phyloP scores from a whole-genome alignment of 2,113 vertebrate genomes.

The Malaclemys terrapin region DNA sequence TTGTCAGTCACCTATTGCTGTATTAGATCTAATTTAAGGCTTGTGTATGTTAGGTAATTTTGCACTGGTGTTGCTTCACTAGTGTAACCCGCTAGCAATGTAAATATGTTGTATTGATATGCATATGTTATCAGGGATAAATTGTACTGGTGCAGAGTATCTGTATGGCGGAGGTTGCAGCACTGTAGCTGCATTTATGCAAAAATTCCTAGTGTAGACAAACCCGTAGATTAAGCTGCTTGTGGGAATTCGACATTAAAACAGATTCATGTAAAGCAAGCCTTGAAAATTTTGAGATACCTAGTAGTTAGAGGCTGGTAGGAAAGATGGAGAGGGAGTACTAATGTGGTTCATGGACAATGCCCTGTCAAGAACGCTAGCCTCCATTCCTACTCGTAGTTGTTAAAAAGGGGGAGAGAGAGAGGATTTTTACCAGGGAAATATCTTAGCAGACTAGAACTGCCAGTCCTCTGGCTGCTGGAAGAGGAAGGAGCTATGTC shows the following conservation, averaged over 20 bases:
- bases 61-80: not conserved
- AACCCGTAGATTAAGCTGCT: not conserved
- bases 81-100: not conserved
- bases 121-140: not conserved
- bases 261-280: not conserved
- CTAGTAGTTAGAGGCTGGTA: not conserved
- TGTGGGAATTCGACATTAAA: not conserved
- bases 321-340: slow-evolving; percentile 48
- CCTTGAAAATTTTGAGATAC: not conserved
- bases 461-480: no score
- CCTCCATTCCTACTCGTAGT: not conserved
- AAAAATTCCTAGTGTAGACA: not conserved
- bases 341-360: not conserved
- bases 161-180: no score
- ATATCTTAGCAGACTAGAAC: no score
- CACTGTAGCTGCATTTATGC: no score
- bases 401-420: not conserved
- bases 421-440: no score
- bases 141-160: not conserved
- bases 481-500: not conserved
- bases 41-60: not conserved
- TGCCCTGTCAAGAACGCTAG: not conserved
- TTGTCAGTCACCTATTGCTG: slow-evolving; percentile 1
- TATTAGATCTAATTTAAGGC: fast-evolving
- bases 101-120: not conserved